Evolutionary conservation across 2,888 invertebrate genomes (phyloP), one percentile per base, ranked within the genome.

Genomic region (Trissolcus brochymenae): DNA sequence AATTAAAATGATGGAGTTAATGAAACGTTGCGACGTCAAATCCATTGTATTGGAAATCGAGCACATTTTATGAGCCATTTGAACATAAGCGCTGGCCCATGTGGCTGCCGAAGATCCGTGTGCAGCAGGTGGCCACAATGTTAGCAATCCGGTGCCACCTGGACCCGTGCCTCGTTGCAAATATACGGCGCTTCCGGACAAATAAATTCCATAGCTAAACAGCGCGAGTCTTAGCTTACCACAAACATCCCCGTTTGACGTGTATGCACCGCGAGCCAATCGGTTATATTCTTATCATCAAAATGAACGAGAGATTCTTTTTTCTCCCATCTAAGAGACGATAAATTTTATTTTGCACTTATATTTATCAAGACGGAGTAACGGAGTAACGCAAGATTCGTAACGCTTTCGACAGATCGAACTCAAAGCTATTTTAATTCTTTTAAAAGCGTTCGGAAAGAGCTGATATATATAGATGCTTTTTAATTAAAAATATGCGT

Each of bases 41-140:
- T 65, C 43, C 56, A 65, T 60, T 67, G 64, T 65, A 70, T 55
- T 61, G 9, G 51, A 56, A 66, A 51, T 64, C 51, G 57, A 72
- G 21, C 62, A 56, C 61, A 72, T 72, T 76, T 62, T 51, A 67
- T 40, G 19, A 62, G 61, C 40, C 53, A 40, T 64, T 68, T 59
- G 65, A 51, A 49, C 64, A 59, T 66, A 54, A 67, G 55, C 67
- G 51, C 46, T 7, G 68, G 77, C 73, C 73, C 77, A 78, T 73
- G 73, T 73, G 77, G 73, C 51, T 61, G 73, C 59, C 70, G 65
- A 73, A 73, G 73, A 70, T 68, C 55, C 60, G 57, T 70, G 35
- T 35, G 73, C 68, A 77, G 77, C 77, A 78, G 77, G 77, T 78
- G 77, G 77, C 64, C 49, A 70, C 73, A 73, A 68, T 73, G 77